Evolutionary conservation across 2,888 invertebrate species (phyloP), one percentile per base, ranked within the genome.

Genomic region (Acanthacorydalis orientalis): DNA sequence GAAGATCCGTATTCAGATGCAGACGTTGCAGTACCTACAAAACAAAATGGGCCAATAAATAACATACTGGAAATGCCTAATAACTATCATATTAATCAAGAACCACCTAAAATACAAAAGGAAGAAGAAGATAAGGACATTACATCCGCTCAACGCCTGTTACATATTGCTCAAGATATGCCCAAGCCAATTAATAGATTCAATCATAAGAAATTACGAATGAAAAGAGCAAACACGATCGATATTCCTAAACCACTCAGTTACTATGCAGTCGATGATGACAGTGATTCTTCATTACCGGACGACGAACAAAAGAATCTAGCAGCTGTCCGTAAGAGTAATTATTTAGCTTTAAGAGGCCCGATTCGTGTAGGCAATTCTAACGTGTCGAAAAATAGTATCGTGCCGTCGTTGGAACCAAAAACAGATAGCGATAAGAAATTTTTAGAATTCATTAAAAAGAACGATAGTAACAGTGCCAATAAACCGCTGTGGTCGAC

Each of bases 201-300:
- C 54, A 68, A 69, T 44, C 74, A 70, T 51, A 82, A 81, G 55
- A 85, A 83, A 59, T 69, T 79, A 23, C 78, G 81, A 56, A 84
- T 89, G 79, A 89, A 88, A 64, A 75, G 89, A 12, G 88, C 89
- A 4, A 90, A 90, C 56, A 90, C 90, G 1, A 86, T 89, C 52
- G 88, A 89, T 59, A 87, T 89, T 60, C 87, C 88, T 1, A 84
- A 84, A 57, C 76, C 78, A 0, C 53, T 72, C 64, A 63, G 64
- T 48, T 67, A 64, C 52, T 67, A 67, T 42, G 63, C 64, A 47
- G 64, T 63, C 50, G 70, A 71, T 31, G 70, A 69, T 8, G 60
- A 62, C 43, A 50, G 52, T 40, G 57, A 59, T 31, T 60, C 60
- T 16, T 54, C 55, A 31, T 57, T 68, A 0, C 61, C 64, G 46